Base-by-base conservation (phyloP, 2,888 invertebrate species). In the Orthonevra nobilis region DNA sequence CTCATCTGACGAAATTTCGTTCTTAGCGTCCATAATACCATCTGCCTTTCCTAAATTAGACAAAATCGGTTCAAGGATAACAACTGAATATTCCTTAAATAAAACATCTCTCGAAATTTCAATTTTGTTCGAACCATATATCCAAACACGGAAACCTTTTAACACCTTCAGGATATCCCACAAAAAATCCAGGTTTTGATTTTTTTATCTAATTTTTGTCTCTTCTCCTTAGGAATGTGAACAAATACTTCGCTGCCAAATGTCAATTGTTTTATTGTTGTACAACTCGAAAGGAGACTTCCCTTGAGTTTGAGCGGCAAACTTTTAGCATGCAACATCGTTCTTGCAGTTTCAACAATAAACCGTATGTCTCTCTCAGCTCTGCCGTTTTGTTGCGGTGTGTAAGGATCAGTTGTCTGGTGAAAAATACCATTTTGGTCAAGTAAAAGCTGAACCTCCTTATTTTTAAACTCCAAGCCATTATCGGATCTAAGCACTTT, bases 161-260 rank as follows among this genome's bases (percentile, higher is more conserved):
- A 1, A 38, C 17, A 15, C 9, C 5, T 2, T 61, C 48, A 15
- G 17, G 12, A 9, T 60, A 60, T 12, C 60, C 60, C 1, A 69
- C 28, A 19, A 66, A 54, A 10, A 54, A n/a, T 19, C 46, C 36
- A 7, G 23, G 42, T 20, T 14, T 54, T 1, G 85, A 74, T 68
- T 87, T 88, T 2, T 83, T 42, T n/a, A 74, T 87, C 85, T 81
- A 82, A 84, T 81, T 86, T 87, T 32, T 28, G n/a, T n/a, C n/a
- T n/a, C n/a, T n/a, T n/a, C n/a, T n/a, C n/a, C n/a, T n/a, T n/a
- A n/a, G n/a, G n/a, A 12, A 66, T 74, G 54, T 87, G 85, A 7
- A 83, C 83, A 77, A 84, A 84, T 12, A 83, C 84, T 64, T 83
- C 50, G 10, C 81, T 81, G 6, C 88, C 89, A 84, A 50, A 50